phyloP scores from a whole-genome alignment of 2,113 vertebrate species.

The Ctenodactylus gundi region DNA sequence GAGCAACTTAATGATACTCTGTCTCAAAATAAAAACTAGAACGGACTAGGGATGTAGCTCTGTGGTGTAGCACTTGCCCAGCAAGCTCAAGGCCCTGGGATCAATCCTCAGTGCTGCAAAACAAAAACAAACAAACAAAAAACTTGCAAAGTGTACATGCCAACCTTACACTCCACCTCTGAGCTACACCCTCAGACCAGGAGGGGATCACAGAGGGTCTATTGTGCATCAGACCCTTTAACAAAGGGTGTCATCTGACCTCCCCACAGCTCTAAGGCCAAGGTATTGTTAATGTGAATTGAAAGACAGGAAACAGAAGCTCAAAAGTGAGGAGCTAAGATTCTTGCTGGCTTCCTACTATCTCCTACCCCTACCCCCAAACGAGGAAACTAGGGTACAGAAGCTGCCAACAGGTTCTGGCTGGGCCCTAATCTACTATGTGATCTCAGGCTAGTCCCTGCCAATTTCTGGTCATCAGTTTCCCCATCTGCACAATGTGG shows the following conservation, averaged over 20 bases:
- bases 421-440: not conserved
- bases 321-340: not conserved
- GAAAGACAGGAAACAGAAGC: not conserved
- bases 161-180: not conserved
- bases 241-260: not conserved
- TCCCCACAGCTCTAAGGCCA: not conserved
- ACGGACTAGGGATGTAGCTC: not conserved
- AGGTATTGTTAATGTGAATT: not conserved
- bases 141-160: not conserved
- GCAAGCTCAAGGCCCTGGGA: not conserved
- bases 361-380: rapidly evolving
- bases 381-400: not conserved
- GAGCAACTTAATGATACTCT: not conserved
- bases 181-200: not conserved
- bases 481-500: not conserved
- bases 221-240: not conserved
- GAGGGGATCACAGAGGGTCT: not conserved
- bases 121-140: not conserved
- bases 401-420: not conserved
- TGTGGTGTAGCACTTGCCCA: not conserved
- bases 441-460: not conserved
- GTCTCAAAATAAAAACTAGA: not conserved
- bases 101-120: not conserved
- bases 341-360: not conserved
- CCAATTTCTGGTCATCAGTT: not conserved